Evolutionary conservation across 2,797 vertebrate species (phyloP).

Genomic region (Hoplostethus atlanticus): DNA sequence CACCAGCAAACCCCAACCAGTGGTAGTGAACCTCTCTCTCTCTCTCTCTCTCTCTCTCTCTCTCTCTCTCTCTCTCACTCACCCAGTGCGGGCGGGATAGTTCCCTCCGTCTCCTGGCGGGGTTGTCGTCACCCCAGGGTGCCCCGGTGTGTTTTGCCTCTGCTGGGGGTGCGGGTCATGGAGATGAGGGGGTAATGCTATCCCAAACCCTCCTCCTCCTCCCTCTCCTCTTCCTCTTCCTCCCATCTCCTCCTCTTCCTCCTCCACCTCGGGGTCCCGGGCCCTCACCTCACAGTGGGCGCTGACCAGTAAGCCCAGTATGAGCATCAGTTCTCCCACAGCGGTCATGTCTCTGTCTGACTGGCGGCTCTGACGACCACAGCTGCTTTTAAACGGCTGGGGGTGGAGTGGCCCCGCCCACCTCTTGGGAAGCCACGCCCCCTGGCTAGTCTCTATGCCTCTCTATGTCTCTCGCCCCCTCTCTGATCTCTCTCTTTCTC

Average conservation of each 20-base stretch:
- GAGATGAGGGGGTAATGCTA: background rate
- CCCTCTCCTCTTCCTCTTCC: conserved; percentile 26
- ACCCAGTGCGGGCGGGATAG: conserved; percentile 67
- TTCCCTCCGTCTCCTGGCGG: conserved; percentile 34
- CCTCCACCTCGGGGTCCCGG: conserved; percentile 76
- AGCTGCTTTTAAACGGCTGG: conserved; percentile 68
- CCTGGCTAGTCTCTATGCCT: conserved; percentile 23
- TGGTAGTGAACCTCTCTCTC: no score
- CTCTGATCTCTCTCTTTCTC: background rate
- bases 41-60: no score
- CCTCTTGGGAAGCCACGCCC: conserved; percentile 37
- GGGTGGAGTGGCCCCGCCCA: background rate
- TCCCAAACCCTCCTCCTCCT: conserved; percentile 5
- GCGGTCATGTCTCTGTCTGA: conserved; percentile 51
- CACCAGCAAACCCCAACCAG: no score
- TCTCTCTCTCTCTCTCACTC: conserved; percentile 51
- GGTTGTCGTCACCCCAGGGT: conserved; percentile 9
- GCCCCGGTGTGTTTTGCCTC: background rate
- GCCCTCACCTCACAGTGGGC: conserved; percentile 77
- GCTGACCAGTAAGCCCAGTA: conserved; percentile 76
- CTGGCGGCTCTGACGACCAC: conserved; percentile 31
- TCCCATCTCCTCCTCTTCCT: conserved; percentile 54
- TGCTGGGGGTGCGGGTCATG: no score
- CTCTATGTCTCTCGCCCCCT: background rate
- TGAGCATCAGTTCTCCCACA: conserved; percentile 65